Percentiles rank a stretch among this genome's conserved stretches.
Evolutionary conservation across 2,888 invertebrate genomes (phyloP).

Genomic region (Globia sparganii): DNA sequence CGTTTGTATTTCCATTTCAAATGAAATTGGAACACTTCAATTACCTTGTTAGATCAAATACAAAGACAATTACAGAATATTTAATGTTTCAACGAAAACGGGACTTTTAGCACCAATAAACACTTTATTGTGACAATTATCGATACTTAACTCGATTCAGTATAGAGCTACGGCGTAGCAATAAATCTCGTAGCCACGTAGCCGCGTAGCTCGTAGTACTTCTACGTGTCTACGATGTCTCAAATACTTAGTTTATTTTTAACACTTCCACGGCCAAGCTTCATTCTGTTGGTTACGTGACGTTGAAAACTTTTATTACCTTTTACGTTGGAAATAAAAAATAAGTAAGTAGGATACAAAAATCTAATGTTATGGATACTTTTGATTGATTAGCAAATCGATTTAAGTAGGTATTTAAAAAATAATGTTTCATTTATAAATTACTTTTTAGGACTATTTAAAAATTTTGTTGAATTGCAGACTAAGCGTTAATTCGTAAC

Average conservation of each 20-base stretch:
- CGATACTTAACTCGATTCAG: conserved; percentile 66
- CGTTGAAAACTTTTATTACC: conserved; percentile 51
- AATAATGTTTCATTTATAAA: background rate
- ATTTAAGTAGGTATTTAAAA: background rate
- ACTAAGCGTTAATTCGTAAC: background rate
- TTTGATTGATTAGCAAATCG: background rate
- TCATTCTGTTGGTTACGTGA: conserved; percentile 56
- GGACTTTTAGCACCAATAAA: conserved; percentile 61
- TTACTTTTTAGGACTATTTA: background rate
- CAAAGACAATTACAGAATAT: conserved; percentile 55
- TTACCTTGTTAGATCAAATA: conserved; percentile 30
- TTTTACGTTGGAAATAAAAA: conserved; percentile 26
- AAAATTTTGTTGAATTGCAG: background rate
- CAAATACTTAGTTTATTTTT: conserved; percentile 69
- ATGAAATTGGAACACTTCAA: conserved; percentile 25
- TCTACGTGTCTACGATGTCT: conserved; percentile 66
- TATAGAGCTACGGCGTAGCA: conserved; percentile 74
- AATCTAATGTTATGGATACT: background rate
- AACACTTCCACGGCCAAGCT: conserved; percentile 59
- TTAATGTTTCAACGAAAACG: conserved; percentile 56
- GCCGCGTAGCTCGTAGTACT: conserved; percentile 69
- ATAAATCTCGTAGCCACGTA: conserved; percentile 79
- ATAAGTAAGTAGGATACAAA: background rate
- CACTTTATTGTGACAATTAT: conserved; percentile 71
- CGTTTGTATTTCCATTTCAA: conserved; percentile 20